These are phyloP conservation scores for Brachyistius frenatus DNA, from an alignment of 2,113 vertebrate genomes.

Conservation along the genomic window DNA sequence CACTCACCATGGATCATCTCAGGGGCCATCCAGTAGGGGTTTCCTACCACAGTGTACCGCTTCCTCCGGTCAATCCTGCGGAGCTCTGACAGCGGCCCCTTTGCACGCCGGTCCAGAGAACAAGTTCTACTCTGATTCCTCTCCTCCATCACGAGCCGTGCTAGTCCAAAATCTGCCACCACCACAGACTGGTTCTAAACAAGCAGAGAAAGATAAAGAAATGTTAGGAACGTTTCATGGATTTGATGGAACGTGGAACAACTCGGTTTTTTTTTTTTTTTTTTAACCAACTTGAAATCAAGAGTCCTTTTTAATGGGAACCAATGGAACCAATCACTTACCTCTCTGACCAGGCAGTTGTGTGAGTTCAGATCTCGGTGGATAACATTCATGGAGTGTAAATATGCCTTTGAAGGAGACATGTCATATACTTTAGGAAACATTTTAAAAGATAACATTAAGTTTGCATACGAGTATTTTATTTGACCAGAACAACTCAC, in stretches of 20 bases:
- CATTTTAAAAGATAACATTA: not conserved
- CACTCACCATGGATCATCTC: constrained; percentile 96
- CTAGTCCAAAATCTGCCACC: constrained; percentile 96
- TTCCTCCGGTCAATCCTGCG: constrained; percentile 91
- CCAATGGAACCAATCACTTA: constrained; percentile 62
- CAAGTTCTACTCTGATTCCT: constrained; percentile 78
- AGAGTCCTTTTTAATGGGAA: no score
- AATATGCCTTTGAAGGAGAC: constrained; percentile 85
- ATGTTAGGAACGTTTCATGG: not conserved
- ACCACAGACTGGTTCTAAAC: constrained; percentile 87
- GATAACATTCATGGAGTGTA: constrained; percentile 98
- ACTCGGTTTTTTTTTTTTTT: not conserved
- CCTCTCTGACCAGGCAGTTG: constrained; percentile 97
- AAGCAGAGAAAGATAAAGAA: not conserved
- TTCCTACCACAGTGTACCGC: constrained; percentile 97
- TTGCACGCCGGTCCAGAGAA: constrained; percentile 58
- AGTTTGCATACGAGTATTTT: not conserved
- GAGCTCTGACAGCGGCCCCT: constrained; percentile 82
- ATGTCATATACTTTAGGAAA: not conserved
- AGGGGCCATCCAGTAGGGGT: constrained; percentile 99
- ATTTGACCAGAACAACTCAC: constrained; percentile 70
- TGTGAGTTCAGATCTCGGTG: constrained; percentile 97
- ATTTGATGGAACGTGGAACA: not conserved
- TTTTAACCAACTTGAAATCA: no score
- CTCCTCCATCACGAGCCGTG: constrained; percentile 90